A percentile compares a stretch with the other conserved stretches of the same genome.
Evolutionary conservation across 2,113 vertebrate species (phyloP).

Genomic region (Hyla sarda): DNA sequence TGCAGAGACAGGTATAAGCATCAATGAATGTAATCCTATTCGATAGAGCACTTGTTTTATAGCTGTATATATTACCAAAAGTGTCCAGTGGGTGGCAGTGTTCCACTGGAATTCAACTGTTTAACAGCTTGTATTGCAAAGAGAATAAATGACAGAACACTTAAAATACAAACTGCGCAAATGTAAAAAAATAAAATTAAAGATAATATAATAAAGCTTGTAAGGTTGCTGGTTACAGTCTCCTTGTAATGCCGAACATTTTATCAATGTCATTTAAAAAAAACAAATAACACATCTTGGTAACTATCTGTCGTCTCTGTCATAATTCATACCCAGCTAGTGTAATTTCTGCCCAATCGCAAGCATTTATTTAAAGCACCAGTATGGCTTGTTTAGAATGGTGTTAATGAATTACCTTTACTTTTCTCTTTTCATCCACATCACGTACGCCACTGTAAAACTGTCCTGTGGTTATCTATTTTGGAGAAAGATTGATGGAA

Average conservation of each 20-base stretch:
- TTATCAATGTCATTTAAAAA: too few relatives aligned
- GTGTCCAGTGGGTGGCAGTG: not conserved
- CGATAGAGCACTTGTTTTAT: not conserved
- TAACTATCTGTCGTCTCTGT: too few relatives aligned
- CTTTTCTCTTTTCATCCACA: conserved; percentile 45
- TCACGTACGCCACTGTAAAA: conserved; percentile 31
- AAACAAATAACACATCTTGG: too few relatives aligned
- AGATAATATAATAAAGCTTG: too few relatives aligned
- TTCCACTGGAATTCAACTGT: not conserved
- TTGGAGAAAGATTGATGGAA: conserved; percentile 39
- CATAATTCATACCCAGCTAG: too few relatives aligned
- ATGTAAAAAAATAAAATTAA: not conserved
- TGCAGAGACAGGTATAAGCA: too few relatives aligned
- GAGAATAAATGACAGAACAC: not conserved
- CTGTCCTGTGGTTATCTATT: conserved; percentile 48
- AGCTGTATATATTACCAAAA: not conserved
- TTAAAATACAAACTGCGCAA: not conserved
- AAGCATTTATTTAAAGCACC: conserved; percentile 12
- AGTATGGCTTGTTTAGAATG: not conserved
- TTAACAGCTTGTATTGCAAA: not conserved
- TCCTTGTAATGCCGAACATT: too few relatives aligned
- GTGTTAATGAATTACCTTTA: conserved; percentile 13
- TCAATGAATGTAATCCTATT: not conserved
- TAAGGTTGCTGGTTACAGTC: not conserved
- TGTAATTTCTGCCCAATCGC: too few relatives aligned